Conservation (phyloP, 2,797 vertebrate species). For the Danio albolineatus region DNA sequence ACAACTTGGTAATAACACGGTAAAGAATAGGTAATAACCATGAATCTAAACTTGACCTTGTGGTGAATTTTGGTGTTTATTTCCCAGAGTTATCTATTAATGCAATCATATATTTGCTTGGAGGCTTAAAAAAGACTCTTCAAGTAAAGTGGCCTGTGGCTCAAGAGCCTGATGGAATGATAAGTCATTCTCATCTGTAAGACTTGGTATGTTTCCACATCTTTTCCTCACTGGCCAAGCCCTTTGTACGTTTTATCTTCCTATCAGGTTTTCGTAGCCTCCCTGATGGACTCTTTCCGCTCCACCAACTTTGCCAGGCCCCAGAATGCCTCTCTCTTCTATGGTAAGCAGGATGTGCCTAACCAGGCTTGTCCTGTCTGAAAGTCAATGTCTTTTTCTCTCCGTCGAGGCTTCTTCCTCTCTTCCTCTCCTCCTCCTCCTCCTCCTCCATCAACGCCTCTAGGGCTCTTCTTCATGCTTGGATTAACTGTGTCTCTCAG, state of each 20-base stretch:
- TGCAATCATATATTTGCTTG: slow-evolving; percentile 6
- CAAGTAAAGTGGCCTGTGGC: slow-evolving; percentile 8
- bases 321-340: slow-evolving; percentile 45
- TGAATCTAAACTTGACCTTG: too few species aligned
- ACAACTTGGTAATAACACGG: too few species aligned
- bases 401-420: slow-evolving; percentile 51
- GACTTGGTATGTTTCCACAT: not conserved
- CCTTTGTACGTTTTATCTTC: slow-evolving; percentile 2
- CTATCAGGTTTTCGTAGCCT: slow-evolving; percentile 58
- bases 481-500: slow-evolving; percentile 45
- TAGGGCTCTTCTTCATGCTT: slow-evolving; percentile 52
- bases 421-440: slow-evolving; percentile 39
- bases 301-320: slow-evolving; percentile 43
- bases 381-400: slow-evolving; percentile 56
- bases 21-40: too few species aligned
- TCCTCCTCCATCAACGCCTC: slow-evolving; percentile 44
- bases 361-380: slow-evolving; percentile 71
- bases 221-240: slow-evolving; percentile 16
- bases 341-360: slow-evolving; percentile 59
- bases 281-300: slow-evolving; percentile 41
- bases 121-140: slow-evolving; percentile 13
- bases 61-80: slow-evolving; percentile 12
- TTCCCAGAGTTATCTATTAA: not conserved
- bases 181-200: slow-evolving; percentile 20
- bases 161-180: slow-evolving; percentile 20